Evolutionary conservation across 2,888 invertebrate genomes (phyloP).

Genomic region (Lypha dubia): DNA sequence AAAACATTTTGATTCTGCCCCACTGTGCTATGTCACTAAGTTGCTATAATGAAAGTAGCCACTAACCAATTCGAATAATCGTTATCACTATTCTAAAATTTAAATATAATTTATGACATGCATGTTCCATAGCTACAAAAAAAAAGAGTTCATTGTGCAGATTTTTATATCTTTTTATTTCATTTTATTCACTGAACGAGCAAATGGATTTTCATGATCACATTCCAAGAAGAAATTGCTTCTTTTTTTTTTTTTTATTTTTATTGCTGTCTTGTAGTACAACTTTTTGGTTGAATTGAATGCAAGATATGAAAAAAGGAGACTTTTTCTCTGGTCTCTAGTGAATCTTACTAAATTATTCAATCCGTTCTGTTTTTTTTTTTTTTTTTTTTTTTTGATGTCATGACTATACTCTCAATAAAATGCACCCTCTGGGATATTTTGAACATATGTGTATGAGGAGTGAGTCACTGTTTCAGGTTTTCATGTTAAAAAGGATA

Average conservation of each 20-base stretch:
- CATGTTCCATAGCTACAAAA: background rate
- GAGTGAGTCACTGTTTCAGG: too few relatives aligned
- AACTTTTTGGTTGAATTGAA: constrained; percentile 1
- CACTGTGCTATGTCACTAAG: too few relatives aligned
- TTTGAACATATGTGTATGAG: background rate
- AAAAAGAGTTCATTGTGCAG: constrained; percentile 32
- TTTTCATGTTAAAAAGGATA: constrained; percentile 24
- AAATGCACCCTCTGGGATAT: constrained; percentile 12
- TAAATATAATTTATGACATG: constrained; percentile 3
- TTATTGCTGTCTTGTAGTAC: background rate
- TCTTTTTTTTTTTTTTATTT: constrained; percentile 25
- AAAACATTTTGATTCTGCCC: too few relatives aligned
- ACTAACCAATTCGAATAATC: background rate
- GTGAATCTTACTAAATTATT: constrained; percentile 56
- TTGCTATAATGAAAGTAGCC: too few relatives aligned
- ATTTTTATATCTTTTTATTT: background rate
- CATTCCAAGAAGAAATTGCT: constrained; percentile 53
- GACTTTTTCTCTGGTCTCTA: constrained; percentile 6
- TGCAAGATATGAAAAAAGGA: background rate
- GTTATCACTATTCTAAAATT: background rate
- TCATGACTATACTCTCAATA: constrained; percentile 7
- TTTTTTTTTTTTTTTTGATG: constrained; percentile 26
- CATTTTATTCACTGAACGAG: background rate
- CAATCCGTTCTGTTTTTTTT: too few relatives aligned
- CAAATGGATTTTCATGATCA: constrained; percentile 53